Percentiles rank a stretch among this genome's conserved stretches.
Evolutionary conservation across 2,113 vertebrate genomes (phyloP).

Genomic region (Elgaria multicarinata): DNA sequence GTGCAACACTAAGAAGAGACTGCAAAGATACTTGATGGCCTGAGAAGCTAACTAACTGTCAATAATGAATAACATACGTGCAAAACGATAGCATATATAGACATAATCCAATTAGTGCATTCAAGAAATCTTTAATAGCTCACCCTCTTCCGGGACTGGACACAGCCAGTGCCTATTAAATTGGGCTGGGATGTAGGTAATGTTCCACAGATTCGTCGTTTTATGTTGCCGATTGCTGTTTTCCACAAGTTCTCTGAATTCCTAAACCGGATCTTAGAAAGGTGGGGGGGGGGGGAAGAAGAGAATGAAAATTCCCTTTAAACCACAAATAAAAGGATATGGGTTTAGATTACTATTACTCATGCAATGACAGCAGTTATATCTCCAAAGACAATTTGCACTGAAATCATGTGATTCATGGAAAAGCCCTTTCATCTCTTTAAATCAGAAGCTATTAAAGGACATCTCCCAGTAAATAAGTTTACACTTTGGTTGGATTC

Average conservation of each 20-base stretch:
- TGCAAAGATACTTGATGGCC: not conserved
- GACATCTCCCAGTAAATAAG: not conserved
- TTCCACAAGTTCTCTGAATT: slow-evolving; percentile 86
- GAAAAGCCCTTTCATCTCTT: not conserved
- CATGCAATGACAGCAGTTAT: not conserved
- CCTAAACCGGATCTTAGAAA: slow-evolving; percentile 82
- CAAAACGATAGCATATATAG: not conserved
- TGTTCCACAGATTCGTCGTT: slow-evolving; percentile 71
- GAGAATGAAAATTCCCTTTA: not conserved
- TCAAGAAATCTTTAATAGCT: slow-evolving; percentile 27
- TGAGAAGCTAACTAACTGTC: not conserved
- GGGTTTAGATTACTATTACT: not conserved
- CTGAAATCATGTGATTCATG: not conserved
- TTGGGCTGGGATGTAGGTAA: slow-evolving; percentile 38
- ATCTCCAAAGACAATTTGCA: not conserved
- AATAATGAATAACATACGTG: not conserved
- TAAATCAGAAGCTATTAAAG: not conserved
- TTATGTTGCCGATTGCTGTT: slow-evolving; percentile 75
- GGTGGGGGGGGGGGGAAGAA: slow-evolving; percentile 55
- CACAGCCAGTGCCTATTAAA: slow-evolving; percentile 31
- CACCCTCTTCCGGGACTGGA: slow-evolving; percentile 72
- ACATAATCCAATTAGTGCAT: not conserved
- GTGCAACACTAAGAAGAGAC: not conserved
- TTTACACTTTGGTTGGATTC: no score
- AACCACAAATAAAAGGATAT: not conserved